Percentiles rank a stretch among this genome's conserved stretches.
These are phyloP conservation scores for Eupelmus urozonus DNA, from an alignment of 2,888 invertebrate species.

Conservation along the genomic window DNA sequence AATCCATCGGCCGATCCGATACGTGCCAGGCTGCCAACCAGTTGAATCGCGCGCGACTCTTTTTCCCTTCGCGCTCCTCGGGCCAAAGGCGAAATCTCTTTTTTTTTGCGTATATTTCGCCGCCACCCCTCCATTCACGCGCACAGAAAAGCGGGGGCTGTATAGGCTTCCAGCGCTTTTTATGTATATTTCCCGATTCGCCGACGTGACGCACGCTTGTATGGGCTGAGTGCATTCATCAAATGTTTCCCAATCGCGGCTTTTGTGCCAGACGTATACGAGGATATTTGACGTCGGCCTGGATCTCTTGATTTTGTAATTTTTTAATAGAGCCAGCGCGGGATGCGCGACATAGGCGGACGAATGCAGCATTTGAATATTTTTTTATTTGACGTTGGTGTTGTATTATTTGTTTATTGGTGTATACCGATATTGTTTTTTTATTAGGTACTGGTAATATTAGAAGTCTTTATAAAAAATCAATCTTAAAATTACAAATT, in stretches of 20 bases:
- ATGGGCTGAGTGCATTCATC: constrained; percentile 47
- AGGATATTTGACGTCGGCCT: no score
- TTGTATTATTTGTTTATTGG: no score
- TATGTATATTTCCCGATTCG: constrained; percentile 14
- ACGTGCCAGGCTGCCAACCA: constrained; percentile 33
- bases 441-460: no score
- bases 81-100: constrained; percentile 45
- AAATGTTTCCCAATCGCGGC: constrained; percentile 40
- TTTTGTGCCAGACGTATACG: no score
- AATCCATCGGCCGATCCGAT: neutral
- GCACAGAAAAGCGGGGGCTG: neutral
- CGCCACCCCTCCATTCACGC: constrained; percentile 2
- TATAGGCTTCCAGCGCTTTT: neutral
- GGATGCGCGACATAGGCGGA: no score
- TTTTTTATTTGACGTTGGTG: no score
- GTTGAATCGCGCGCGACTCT: constrained; percentile 37
- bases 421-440: no score
- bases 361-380: no score
- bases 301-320: no score
- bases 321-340: no score
- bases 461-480: no score
- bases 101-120: neutral
- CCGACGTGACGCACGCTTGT: neutral
- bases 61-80: neutral
- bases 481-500: no score